Conservation (phyloP, 2,113 vertebrate species). For the Microcebus jonahi region DNA sequence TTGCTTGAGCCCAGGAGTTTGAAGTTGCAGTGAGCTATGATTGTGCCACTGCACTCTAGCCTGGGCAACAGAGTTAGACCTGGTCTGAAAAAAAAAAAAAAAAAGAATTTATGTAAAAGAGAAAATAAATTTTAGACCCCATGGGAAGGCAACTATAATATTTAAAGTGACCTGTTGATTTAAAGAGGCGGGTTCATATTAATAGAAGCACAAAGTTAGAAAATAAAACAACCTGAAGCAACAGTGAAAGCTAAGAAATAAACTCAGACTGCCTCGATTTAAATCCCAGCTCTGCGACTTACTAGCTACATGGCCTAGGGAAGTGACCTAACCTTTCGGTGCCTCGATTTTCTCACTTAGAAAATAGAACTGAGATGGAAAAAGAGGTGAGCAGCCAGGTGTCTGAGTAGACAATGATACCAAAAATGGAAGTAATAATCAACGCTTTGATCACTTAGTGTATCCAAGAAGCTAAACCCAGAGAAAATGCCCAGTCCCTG, state of each 20-base stretch:
- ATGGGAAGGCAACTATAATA: neutral
- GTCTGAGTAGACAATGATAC: neutral
- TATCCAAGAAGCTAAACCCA: neutral
- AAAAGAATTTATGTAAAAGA: neutral
- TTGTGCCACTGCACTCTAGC: no score
- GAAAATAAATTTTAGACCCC: neutral
- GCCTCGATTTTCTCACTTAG: neutral
- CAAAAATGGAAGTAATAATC: neutral
- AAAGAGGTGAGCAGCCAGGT: neutral
- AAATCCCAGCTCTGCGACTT: neutral
- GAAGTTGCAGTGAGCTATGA: no score
- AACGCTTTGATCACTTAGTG: neutral
- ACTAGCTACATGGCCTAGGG: neutral
- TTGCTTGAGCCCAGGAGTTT: no score
- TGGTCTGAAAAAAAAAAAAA: no score
- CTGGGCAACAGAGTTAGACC: no score
- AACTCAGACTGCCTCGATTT: neutral
- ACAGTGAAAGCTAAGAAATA: neutral
- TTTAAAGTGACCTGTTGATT: neutral
- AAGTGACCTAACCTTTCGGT: neutral
- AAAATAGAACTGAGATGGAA: neutral
- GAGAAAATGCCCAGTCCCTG: neutral
- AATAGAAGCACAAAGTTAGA: neutral
- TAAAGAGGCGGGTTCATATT: neutral
- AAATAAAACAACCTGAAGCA: neutral